Evolutionary conservation across 2,888 invertebrate genomes (phyloP), one percentile per base, ranked within the genome.

Genomic region (Polyommatus iphigenia): DNA sequence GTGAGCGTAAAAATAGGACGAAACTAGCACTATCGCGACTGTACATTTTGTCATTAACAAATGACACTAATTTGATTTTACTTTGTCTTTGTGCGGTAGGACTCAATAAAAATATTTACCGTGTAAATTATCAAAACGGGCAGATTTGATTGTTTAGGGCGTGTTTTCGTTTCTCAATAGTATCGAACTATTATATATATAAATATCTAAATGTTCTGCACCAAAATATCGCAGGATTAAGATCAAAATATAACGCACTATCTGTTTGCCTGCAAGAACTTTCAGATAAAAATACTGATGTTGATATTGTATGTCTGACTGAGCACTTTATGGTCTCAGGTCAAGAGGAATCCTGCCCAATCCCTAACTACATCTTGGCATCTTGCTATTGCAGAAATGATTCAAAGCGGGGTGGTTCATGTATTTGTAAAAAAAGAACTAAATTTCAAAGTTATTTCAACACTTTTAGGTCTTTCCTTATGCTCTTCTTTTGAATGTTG

Each of bases 401-500:
- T 6, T 57, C 57, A 57, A 57, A 18, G n/a, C 18, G 57, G 57
- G 57, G 57, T n/a, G 57, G 57, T 7, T n/a, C 57, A 57, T 57
- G 57, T 57, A 57, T 57, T 57, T 57, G 57, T 57, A n/a, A 57
- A 57, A 5, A 57, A 57, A 57, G 57, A 57, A 57, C 57, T n/a
- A 2, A 57, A n/a, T n/a, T 57, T 1, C 4, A 57, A 57, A 57
- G 7, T n/a, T n/a, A 18, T 57, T 18, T 50, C 50, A 50, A 54
- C 5, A 13, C 46, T 54, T 18, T 54, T 7, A 54, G 54, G 5
- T 18, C 18, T 18, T 54, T 54, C 54, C 18, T 54, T 54, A 18
- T 54, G 54, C 18, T 54, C 54, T 54, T 13, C 54, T 18, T 54
- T 54, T 54, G 54, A 54, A 54, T 54, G 54, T 54, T 54, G 54